Evolutionary conservation across 53 echinoderm and acorn worm genomes (phyloP), one percentile per base, ranked within the genome.

Genomic region (Paracentrotus lividus): DNA sequence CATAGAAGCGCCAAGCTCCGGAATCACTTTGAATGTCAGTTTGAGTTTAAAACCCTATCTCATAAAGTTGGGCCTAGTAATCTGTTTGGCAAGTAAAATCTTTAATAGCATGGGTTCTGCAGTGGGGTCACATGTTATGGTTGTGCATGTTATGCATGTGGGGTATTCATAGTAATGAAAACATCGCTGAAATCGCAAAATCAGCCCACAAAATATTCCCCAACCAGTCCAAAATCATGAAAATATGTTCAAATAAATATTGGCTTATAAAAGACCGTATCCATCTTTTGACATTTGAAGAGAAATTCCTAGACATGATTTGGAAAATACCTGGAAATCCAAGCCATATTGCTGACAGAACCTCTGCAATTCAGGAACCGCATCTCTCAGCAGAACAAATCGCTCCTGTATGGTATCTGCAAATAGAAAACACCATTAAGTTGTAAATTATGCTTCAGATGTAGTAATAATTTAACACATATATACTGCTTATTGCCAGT

Each of bases 261-360:
- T n/a, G n/a, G n/a, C n/a, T n/a, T n/a, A n/a, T n/a, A n/a, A n/a
- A n/a, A n/a, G n/a, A n/a, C n/a, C n/a, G n/a, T n/a, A n/a, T 8
- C 67, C 76, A 32, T 1, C 16, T 42, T 77, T 77, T 77, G 24
- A 77, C 78, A 77, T 77, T 23, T 77, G 8, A 42, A 23, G 42
- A 42, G 21, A 4, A 23, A 32, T 34, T 38, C 34, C 0, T 24
- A 15, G 31, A 49, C 51, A 85, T 26, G 45, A 2, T 51, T 85
- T 54, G 13, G 26, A 27, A 8, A 85, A 84, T 91, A 97, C 99
- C 96, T 99, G 99, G 88, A 99, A 99, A 89, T 99, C 99, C 88
- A 99, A 93, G 51, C 99, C 99, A 96, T 96, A 99, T 65, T 99
- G 96, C 91, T 99, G 97, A 77, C 99, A 99, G 51, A 97, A 96